Conservation (phyloP, 2,113 vertebrate genomes). For the Beaufortia kweichowensis region DNA sequence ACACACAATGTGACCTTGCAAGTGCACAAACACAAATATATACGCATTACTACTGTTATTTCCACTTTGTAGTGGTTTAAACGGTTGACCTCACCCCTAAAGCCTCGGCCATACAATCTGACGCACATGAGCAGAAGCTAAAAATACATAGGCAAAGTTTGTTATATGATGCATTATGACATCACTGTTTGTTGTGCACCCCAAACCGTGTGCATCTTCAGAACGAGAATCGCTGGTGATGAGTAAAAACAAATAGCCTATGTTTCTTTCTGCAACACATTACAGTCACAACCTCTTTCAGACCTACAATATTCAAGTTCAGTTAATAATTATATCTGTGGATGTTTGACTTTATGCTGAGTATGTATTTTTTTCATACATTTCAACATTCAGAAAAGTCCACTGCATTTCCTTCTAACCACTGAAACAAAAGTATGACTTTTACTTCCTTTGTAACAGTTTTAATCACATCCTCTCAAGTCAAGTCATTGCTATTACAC, state of each 20-base stretch:
- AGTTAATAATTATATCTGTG: not conserved
- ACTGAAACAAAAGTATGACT: not conserved
- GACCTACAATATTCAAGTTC: not conserved
- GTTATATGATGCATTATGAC: not conserved
- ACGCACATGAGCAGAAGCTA: not conserved
- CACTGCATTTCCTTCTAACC: not conserved
- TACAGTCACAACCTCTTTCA: not conserved
- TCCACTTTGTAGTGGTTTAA: not conserved
- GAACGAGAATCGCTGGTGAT: not conserved
- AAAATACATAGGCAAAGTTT: not conserved
- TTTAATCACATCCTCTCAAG: not conserved
- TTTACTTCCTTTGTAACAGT: not conserved
- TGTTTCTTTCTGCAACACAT: not conserved
- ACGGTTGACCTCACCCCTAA: not conserved
- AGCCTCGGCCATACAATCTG: not conserved
- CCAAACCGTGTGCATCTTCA: not conserved
- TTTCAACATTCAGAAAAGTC: not conserved
- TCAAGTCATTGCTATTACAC: not conserved
- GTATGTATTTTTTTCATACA: not conserved
- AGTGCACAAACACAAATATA: not conserved
- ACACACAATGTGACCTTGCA: not conserved
- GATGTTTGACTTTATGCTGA: not conserved
- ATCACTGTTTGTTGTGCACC: not conserved
- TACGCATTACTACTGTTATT: not conserved
- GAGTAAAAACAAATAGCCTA: not conserved